Evolutionary conservation across 35 echinoderm and acorn worm genomes (phyloP), one percentile per base, ranked within the genome.

Genomic region (Ophioderma brevispina): DNA sequence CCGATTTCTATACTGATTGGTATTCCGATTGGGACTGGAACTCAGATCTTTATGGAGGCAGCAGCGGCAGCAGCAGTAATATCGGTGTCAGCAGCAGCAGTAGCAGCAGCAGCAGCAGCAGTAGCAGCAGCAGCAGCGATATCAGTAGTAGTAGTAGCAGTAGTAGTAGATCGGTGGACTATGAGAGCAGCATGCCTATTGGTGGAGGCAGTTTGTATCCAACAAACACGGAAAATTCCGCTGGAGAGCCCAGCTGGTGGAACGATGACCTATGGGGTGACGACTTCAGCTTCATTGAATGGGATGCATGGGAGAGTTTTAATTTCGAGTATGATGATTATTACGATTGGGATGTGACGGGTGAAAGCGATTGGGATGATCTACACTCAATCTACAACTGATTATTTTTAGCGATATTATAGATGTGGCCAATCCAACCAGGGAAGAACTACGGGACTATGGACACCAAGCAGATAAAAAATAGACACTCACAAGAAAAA

Each of bases 341-440:
- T 76, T 97, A 94, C 31, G 88, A 90, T 38, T 97, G 77, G 30
- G 79, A 43, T 40, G 90, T 98, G 10, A 85, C 80, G 0, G 93
- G 87, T 14, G 96, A 98, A 76, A 94, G 94, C 76, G 96, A 98
- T 77, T 98, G 96, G 96, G 43, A 86, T 1, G 96, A 92, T 91
- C 37, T 91, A 91, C 64, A 78, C 76, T 1, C 75, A 63, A 30
- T 95, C 93, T 0, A 90, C 23, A 50, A 43, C 83, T 1, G 78
- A 86, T 35, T 88, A 95, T 78, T 95, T n/a, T 38, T 76, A 95
- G 79, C 52, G 88, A 95, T 63, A 19, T 95, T 13, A 23, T 40
- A 0, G 83, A 87, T 37, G 59, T 82, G 2, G 88, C 80, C 11
- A 95, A 84, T 10, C 93, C 93, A 46, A 91, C 93, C 1, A 36